These are phyloP conservation scores for Heliconius congener DNA, from an alignment of 1,140 invertebrate species.

Conservation along the genomic window DNA sequence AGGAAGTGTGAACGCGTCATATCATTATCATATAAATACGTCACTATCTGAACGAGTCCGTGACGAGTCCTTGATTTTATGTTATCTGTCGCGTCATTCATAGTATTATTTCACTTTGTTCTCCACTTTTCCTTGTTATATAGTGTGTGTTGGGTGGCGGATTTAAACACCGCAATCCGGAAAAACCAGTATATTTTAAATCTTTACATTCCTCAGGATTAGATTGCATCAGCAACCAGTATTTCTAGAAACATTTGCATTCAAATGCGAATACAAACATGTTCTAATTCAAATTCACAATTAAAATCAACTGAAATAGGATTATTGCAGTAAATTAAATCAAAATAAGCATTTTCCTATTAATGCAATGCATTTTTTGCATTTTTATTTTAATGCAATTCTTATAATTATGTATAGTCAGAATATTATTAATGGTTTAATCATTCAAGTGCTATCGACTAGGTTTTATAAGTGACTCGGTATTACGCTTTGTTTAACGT, in stretches of 20 bases:
- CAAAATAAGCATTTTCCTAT: neutral
- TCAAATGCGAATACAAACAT: neutral
- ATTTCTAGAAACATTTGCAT: neutral
- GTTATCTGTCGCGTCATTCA: neutral
- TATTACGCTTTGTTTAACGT: neutral
- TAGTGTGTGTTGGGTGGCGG: neutral
- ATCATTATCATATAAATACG: neutral
- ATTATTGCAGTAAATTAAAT: neutral
- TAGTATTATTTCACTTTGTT: neutral
- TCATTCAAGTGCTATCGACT: neutral
- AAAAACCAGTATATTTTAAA: no score
- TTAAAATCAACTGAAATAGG: neutral
- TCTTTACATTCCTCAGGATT: neutral
- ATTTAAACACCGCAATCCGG: neutral
- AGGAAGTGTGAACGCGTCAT: conserved; percentile 1
- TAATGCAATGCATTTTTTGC: neutral
- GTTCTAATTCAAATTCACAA: no score
- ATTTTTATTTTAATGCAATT: neutral
- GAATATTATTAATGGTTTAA: neutral
- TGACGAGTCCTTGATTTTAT: conserved; percentile 1
- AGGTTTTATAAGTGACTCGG: neutral
- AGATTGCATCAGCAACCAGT: no score
- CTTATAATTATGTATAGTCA: neutral
- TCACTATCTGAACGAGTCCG: neutral
- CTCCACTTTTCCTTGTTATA: neutral